A percentile compares a stretch with the other conserved stretches of the same genome.
Evolutionary conservation across 2,888 invertebrate genomes (phyloP).

Genomic region (Apotomis turbidana): DNA sequence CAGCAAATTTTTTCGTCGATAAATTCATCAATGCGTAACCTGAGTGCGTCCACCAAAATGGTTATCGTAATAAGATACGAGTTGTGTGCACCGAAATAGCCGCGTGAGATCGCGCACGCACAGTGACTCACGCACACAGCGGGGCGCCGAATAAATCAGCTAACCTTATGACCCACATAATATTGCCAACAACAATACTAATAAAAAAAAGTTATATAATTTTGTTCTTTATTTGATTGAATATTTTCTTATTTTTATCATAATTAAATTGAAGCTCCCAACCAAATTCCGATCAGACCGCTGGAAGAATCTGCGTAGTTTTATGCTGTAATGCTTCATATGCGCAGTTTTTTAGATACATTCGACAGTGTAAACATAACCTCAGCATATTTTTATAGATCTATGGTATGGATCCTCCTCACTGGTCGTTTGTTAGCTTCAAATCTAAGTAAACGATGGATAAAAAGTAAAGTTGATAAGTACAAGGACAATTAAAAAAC

Average conservation of each 20-base stretch:
- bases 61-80: slow-evolving; percentile 76
- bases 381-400: too few species aligned
- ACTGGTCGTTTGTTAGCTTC: too few species aligned
- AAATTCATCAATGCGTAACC: slow-evolving; percentile 14
- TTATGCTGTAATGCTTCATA: neutral
- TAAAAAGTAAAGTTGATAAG: too few species aligned
- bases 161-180: slow-evolving; percentile 37
- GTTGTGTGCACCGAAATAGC: slow-evolving; percentile 63
- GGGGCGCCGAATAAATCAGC: slow-evolving; percentile 40
- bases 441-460: too few species aligned
- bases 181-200: neutral
- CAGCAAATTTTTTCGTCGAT: neutral
- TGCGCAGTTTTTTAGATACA: neutral
- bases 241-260: too few species aligned
- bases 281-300: too few species aligned
- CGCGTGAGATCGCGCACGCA: slow-evolving; percentile 48
- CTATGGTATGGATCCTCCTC: too few species aligned
- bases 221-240: too few species aligned
- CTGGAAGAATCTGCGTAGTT: neutral
- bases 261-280: too few species aligned
- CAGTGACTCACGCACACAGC: slow-evolving; percentile 49
- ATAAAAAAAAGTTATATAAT: too few species aligned
- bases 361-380: too few species aligned
- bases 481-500: too few species aligned
- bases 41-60: slow-evolving; percentile 63